These are phyloP conservation scores for Helogale parvula DNA, from an alignment of 2,113 vertebrate genomes.

Conservation along the genomic window DNA sequence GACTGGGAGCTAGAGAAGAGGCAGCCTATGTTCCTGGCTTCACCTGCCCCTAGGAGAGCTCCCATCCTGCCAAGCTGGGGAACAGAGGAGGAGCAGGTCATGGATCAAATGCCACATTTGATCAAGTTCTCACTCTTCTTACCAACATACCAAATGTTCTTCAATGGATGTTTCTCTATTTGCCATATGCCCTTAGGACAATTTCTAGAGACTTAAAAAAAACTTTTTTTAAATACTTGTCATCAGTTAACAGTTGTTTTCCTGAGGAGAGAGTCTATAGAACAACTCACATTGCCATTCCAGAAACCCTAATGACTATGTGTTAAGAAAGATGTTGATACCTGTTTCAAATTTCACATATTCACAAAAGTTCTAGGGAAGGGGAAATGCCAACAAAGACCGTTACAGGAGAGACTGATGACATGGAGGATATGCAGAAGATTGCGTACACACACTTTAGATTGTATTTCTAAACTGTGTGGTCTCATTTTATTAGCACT, in stretches of 20 bases:
- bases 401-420: conserved; percentile 20
- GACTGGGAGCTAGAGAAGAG: neutral
- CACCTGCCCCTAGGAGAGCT: neutral
- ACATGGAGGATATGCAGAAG: neutral
- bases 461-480: conserved; percentile 57
- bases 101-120: neutral
- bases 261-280: neutral
- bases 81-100: neutral
- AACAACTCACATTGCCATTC: neutral
- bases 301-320: neutral
- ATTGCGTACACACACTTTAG: neutral
- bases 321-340: neutral
- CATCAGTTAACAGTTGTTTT: conserved; percentile 1
- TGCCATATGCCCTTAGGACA: neutral
- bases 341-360: neutral
- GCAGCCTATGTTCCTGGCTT: neutral
- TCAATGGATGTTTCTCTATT: neutral
- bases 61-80: neutral
- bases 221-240: neutral
- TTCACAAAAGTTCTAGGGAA: neutral
- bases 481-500: conserved; percentile 63
- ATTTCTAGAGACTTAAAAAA: neutral
- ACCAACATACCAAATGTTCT: neutral
- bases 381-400: neutral
- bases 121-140: neutral